Evolutionary conservation across 2,113 vertebrate genomes (phyloP).

Genomic region (Phainopepla nitens): DNA sequence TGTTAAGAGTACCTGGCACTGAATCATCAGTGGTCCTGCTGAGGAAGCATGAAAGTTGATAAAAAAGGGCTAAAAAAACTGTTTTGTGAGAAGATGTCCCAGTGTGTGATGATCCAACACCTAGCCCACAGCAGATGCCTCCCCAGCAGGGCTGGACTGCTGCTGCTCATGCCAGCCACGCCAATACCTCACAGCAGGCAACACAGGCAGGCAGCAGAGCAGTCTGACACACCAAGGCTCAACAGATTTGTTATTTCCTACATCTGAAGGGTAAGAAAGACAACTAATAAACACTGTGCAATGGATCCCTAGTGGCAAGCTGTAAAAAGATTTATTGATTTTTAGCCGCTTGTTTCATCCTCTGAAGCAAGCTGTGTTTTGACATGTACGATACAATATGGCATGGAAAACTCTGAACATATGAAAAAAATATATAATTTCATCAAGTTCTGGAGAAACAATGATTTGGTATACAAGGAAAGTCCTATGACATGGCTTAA

Average conservation of each 20-base stretch:
- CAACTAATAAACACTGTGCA: background rate
- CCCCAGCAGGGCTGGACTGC: background rate
- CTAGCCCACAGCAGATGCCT: background rate
- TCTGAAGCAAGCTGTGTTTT: background rate
- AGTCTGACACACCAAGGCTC: background rate
- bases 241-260: background rate
- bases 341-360: background rate
- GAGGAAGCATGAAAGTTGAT: background rate
- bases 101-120: background rate
- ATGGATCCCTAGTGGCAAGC: background rate
- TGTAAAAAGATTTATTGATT: background rate
- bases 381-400: background rate
- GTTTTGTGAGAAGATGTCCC: background rate
- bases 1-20: background rate
- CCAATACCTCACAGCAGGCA: background rate
- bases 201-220: background rate
- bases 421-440: background rate
- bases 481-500: background rate
- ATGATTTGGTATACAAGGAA: background rate
- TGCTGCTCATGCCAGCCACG: rapidly evolving
- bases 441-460: background rate
- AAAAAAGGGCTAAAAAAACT: background rate
- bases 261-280: background rate
- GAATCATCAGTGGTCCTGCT: background rate
- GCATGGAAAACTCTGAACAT: background rate